Base-by-base conservation (phyloP, 2,888 invertebrate genomes). In the Harpagoxenus sublaevis region DNA sequence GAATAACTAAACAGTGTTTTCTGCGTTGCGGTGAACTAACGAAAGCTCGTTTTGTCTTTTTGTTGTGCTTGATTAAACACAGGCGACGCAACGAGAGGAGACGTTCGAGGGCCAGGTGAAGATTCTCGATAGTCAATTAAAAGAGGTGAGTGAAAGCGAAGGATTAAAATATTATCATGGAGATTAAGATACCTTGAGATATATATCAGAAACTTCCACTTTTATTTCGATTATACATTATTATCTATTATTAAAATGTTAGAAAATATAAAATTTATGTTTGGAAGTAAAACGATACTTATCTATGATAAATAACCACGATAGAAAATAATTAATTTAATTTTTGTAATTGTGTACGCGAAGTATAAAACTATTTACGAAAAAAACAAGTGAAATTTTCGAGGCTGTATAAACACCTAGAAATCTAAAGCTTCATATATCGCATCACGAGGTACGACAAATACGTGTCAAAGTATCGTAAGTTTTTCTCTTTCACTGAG, bases 61-160 rank as follows among this genome's bases (percentile, higher is more conserved):
- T 93, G 94, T 94, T 94, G 94, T 94, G 93, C 94, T 95, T 93
- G 92, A 93, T 93, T 94, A 95, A 95, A 91, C 95, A 88, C 96
- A 99, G 98, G 98, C 99, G 94, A 98, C 98, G 95, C 97, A 98
- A 96, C 98, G 98, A 96, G 99, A 99, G 96, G 99, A 99, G 96
- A 97, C 98, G 92, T 98, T 97, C 96, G 98, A 98, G 95, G 97
- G 97, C 95, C 98, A 98, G 96, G 98, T 98, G 95, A 98, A 98
- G 97, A 96, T 97, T 94, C 97, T 98, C 96, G 97, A 97, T 96
- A 97, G 97, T 95, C 97, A 98, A 96, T 97, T 99, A 94, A 98
- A 98, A 97, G 98, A 99, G 98, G 99, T 99, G 98, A 97, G 91
- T 81, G n/a, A 57, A 48, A 42, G 28, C 35, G 23, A n/a, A 28